Evolutionary conservation across 2,888 invertebrate species (phyloP).

Genomic region (Agonopterix alstromeriana): DNA sequence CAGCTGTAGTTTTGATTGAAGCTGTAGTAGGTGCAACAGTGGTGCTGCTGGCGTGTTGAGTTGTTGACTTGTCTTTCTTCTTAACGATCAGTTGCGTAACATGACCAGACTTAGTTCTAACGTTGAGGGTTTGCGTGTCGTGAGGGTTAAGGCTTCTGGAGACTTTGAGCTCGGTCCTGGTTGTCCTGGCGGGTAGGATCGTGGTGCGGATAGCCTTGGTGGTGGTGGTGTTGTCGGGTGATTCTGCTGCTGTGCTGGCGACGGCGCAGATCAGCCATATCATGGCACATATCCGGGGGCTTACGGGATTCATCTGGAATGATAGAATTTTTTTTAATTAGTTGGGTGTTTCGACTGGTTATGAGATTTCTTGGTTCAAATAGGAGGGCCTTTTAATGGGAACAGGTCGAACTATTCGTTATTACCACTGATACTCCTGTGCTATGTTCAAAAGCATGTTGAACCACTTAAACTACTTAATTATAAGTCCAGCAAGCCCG

Average conservation of each 20-base stretch:
- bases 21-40: slow-evolving; percentile 51
- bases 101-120: slow-evolving; percentile 85
- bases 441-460: too few species aligned
- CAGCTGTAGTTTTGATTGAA: slow-evolving; percentile 37
- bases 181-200: slow-evolving; percentile 75
- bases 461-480: too few species aligned
- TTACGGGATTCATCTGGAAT: slow-evolving; percentile 71
- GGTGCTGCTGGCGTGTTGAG: slow-evolving; percentile 27
- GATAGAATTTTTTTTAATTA: slow-evolving; percentile 11
- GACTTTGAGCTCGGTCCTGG: slow-evolving; percentile 86
- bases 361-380: too few species aligned
- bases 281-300: slow-evolving; percentile 48
- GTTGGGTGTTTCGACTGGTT: neutral
- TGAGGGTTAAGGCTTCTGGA: slow-evolving; percentile 86
- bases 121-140: slow-evolving; percentile 85
- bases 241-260: slow-evolving; percentile 34
- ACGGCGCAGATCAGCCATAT: slow-evolving; percentile 48
- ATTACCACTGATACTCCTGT: too few species aligned
- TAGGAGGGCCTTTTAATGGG: too few species aligned
- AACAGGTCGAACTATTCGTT: too few species aligned
- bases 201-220: slow-evolving; percentile 62
- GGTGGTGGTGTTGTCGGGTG: slow-evolving; percentile 54
- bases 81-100: slow-evolving; percentile 87
- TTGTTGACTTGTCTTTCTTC: slow-evolving; percentile 78
- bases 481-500: too few species aligned